Conservation (phyloP, 1,140 invertebrate genomes). For the Mycetomoellerius zeteki region DNA sequence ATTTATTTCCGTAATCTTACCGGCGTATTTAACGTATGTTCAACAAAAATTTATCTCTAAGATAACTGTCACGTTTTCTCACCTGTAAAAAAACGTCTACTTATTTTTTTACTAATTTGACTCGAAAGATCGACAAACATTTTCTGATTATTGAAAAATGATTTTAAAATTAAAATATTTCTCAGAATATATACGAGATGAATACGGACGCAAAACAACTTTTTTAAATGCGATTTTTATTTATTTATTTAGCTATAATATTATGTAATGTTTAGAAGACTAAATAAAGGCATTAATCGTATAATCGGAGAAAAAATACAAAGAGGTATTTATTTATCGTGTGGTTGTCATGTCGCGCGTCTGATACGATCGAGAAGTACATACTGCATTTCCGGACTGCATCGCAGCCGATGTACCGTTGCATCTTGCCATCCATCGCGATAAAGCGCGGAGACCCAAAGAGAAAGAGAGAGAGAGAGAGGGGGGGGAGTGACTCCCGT, state of each 20-base stretch:
- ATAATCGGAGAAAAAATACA: conserved; percentile 5
- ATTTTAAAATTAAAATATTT: background rate
- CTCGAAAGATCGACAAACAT: background rate
- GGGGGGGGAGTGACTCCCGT: background rate
- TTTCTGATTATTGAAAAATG: background rate
- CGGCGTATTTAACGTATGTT: background rate
- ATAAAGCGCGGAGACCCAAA: conserved; percentile 51
- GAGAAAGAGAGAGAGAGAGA: conserved; percentile 15
- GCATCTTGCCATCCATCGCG: conserved; percentile 55
- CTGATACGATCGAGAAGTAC: conserved; percentile 33
- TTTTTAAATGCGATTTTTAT: background rate
- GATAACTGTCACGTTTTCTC: background rate
- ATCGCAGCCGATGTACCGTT: conserved; percentile 60
- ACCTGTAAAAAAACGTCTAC: background rate
- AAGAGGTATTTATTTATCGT: conserved; percentile 33
- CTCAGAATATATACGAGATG: background rate
- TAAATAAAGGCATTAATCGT: background rate
- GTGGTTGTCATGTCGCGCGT: conserved; percentile 15
- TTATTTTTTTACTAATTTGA: background rate
- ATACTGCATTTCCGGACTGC: conserved; percentile 57
- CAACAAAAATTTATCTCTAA: background rate
- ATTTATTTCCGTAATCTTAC: background rate
- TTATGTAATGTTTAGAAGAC: background rate
- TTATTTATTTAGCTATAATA: background rate
- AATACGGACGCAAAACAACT: background rate